Conservation (phyloP, 2,113 vertebrate species). For the Ibidorhyncha struthersii region DNA sequence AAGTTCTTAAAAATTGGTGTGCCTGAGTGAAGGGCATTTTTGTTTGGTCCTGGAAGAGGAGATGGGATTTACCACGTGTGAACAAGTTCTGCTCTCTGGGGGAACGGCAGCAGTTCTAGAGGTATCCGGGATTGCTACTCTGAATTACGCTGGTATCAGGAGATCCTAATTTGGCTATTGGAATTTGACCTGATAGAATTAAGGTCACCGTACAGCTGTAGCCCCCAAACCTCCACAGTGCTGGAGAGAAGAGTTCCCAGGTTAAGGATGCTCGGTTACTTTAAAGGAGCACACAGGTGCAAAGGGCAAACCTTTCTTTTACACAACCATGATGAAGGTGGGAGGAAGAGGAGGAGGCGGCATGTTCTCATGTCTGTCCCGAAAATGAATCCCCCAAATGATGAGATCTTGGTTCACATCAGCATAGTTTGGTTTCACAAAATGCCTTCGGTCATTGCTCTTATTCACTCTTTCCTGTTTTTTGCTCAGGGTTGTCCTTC, state of each 20-base stretch:
- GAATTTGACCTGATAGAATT: not conserved
- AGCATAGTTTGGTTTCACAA: not conserved
- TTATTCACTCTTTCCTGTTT: conserved; percentile 2
- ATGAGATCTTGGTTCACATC: not conserved
- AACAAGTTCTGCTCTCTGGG: not conserved
- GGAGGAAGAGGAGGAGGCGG: not conserved
- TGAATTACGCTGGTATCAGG: fast-evolving
- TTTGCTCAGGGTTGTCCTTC: conserved; percentile 82
- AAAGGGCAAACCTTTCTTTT: not conserved
- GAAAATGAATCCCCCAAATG: not conserved
- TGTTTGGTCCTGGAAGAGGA: not conserved
- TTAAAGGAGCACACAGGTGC: not conserved
- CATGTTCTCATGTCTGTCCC: not conserved
- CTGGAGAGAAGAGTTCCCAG: not conserved
- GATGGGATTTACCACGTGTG: not conserved
- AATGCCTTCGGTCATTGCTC: not conserved
- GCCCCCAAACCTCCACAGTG: not conserved
- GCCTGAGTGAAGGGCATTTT: not conserved
- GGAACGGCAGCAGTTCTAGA: fast-evolving
- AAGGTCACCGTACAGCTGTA: not conserved
- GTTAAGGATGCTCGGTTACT: not conserved
- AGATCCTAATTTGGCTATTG: not conserved
- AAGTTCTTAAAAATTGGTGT: not conserved
- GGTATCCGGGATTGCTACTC: not conserved
- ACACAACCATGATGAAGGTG: not conserved